Conservation (phyloP, 2,113 vertebrate species). For the Rhizomys pruinosus region DNA sequence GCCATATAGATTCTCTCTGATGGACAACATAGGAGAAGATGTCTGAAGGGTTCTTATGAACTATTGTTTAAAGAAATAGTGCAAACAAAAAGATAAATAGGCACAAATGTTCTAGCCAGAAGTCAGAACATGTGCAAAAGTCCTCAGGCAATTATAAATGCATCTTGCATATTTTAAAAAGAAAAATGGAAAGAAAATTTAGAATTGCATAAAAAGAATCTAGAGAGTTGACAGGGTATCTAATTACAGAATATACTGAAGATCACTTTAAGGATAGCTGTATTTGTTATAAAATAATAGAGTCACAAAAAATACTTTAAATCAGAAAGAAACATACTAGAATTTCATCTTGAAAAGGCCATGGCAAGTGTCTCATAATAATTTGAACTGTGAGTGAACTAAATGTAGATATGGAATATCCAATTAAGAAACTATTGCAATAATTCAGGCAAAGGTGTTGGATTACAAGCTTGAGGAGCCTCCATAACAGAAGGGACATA, state of each 20-base stretch:
- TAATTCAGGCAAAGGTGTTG: background rate
- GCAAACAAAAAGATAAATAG: background rate
- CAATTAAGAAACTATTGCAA: background rate
- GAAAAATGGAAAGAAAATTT: background rate
- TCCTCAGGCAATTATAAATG: no score
- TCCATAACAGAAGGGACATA: background rate
- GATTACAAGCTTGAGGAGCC: background rate
- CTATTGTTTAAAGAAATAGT: background rate
- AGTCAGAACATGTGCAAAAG: background rate
- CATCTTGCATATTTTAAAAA: no score
- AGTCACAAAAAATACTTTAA: background rate
- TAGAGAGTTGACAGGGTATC: background rate
- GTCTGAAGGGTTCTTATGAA: background rate
- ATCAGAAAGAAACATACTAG: background rate
- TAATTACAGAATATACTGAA: background rate
- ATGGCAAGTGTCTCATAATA: background rate
- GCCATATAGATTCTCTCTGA: background rate
- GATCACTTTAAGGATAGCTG: background rate
- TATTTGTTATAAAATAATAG: background rate
- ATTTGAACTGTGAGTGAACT: background rate
- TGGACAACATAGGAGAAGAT: fast-evolving
- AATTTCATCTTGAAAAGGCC: background rate
- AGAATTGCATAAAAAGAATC: background rate
- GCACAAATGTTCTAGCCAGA: background rate
- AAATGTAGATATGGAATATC: background rate